Conservation (phyloP, 1,140 invertebrate genomes). For the Aphis gossypii region DNA sequence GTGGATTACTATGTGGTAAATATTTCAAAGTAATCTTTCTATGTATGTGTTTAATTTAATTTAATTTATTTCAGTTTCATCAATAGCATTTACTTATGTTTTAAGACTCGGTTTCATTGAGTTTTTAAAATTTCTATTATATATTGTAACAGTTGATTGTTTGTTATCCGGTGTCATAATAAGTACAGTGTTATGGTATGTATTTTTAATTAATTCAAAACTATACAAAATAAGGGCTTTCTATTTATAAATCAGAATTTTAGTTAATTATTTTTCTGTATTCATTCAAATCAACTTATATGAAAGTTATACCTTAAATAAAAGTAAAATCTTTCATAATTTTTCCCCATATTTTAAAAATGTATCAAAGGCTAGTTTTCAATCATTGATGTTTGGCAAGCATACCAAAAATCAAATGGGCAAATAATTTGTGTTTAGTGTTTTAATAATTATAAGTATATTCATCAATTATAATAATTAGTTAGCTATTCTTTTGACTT, state of each 20-base stretch:
- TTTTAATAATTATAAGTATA: too few relatives aligned
- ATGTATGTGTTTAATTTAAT: constrained; percentile 4
- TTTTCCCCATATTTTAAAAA: neutral
- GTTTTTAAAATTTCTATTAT: constrained; percentile 87
- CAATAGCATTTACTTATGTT: constrained; percentile 86
- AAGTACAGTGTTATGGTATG: constrained; percentile 89
- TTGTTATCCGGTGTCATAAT: constrained; percentile 86
- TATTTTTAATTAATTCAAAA: constrained; percentile 55
- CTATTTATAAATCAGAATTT: neutral
- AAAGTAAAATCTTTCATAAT: neutral
- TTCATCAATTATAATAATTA: too few relatives aligned
- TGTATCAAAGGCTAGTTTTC: too few relatives aligned
- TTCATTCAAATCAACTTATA: neutral
- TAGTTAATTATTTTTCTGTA: neutral
- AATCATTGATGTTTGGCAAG: too few relatives aligned
- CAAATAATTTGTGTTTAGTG: too few relatives aligned
- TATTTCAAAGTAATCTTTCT: constrained; percentile 16
- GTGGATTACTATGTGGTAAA: constrained; percentile 85
- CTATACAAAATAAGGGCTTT: neutral
- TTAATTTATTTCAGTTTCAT: constrained; percentile 77
- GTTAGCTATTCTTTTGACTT: too few relatives aligned
- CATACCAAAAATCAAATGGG: too few relatives aligned
- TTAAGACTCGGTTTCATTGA: constrained; percentile 77
- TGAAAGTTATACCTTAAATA: neutral
- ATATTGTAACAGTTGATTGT: constrained; percentile 94